Base-by-base conservation (phyloP, 2,113 vertebrate genomes). In the Bufo bufo region DNA sequence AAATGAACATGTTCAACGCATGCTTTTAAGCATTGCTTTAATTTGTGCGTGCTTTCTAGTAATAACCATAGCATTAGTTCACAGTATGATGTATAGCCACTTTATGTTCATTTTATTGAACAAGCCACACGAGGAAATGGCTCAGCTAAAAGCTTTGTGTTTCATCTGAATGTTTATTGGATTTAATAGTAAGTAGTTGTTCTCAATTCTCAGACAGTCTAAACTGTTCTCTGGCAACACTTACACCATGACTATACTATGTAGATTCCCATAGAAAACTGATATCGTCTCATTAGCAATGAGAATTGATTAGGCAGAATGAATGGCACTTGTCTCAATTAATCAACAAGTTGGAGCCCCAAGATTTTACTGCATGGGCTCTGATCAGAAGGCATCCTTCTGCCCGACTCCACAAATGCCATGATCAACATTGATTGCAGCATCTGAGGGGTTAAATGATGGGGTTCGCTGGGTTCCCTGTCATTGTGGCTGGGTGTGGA, bases 71-170 rank as follows among this genome's bases (percentile, higher is more conserved):
- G 49, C 54, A 65, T 65, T 82, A 82, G 45, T 82, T 82, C 80
- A 63, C 80, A 82, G 80, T 50, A 61, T 82, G 80, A 82, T n/a
- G 58, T 65, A 82, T 49, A 47, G 80, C 80, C 43, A 65, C 59
- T 82, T 82, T 58, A 16, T 49, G 80, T 65, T 61, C 66, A 49
- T 82, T 49, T 82, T 82, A 82, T 82, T 82, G 80, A 82, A 82
- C 80, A 65, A 63, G 59, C 54, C 59, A 65, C 23, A 56, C 58
- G 78, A 43, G 80, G 58, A 82, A 82, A 82, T 65, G 59, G 43
- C 80, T 82, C 7, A 20, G 80, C 59, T 82, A 82, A 82, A 82
- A 82, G 80, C 59, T 82, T 45, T 47, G 59, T 82, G 80, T 65
- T 82, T 82, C 45, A 12, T 63, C 33, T 61, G 47, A 49, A 65